Evolutionary conservation across 2,888 invertebrate species (phyloP), one percentile per base, ranked within the genome.

Genomic region (Mallateleia sp.): DNA sequence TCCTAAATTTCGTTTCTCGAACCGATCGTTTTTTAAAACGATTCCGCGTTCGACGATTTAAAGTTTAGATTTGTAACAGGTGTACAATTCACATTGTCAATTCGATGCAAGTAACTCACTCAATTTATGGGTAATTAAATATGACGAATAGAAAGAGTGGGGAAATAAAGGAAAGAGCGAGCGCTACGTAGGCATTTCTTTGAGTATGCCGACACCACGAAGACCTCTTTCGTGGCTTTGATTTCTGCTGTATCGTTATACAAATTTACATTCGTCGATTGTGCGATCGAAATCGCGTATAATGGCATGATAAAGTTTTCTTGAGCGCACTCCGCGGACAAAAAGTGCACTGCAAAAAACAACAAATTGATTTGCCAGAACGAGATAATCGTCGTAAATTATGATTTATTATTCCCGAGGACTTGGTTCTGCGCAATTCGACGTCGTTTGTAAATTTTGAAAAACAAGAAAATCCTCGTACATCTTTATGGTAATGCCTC

Each of bases 121-220:
- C 87, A 91, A 89, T 91, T 90, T 89, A 90, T 88, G 88, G 88
- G 84, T 90, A 89, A 92, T 91, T 90, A 91, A 92, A 90, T 89
- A 89, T 89, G 90, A 91, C 87, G 88, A 83, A 89, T 89, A 74
- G 88, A 81, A 62, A 62, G 81, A 81, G 72, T n/a, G 69, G 50
- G 81, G 72, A 77, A 66, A 69, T 32, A 6, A 25, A 66, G 54
- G 64, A 60, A 75, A 88, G 84, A 87, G 82, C 60, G 52, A 75
- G 62, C 58, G 80, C 66, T 54, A 80, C 47, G 52, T 45, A 60
- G 69, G 67, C 60, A 77, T 80, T 75, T 56, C 89, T 91, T 90
- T 89, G 91, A 90, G 66, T 82, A 47, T 38, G 88, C 90, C 89
- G 90, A 85, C 84, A 75, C 75, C 58, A 67, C 54, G 64, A 71